Percentiles rank a stretch among this genome's conserved stretches.
phyloP scores from a whole-genome alignment of 2,113 vertebrate genomes.

The Nothobranchius kuhntae region DNA sequence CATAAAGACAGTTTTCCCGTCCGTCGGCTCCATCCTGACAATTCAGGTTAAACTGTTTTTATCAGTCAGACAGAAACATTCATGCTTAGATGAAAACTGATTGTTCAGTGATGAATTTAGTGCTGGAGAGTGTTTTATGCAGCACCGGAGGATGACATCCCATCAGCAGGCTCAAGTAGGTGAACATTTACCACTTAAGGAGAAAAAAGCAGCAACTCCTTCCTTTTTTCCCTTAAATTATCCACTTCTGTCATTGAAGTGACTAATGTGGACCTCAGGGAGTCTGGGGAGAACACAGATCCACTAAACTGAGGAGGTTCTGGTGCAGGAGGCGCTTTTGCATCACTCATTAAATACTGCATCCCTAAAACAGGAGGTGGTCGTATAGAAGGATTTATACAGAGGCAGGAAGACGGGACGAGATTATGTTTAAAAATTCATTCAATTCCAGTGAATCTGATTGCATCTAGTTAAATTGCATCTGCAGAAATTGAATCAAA shows the following conservation, averaged over 20 bases:
- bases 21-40: constrained; percentile 1
- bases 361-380: constrained; percentile 26
- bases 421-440: constrained; percentile 67
- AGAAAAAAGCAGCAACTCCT: constrained; percentile 29
- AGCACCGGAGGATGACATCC: neutral
- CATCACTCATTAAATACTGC: constrained; percentile 30
- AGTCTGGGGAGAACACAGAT: constrained; percentile 40
- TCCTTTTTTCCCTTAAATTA: constrained; percentile 42
- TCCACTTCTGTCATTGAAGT: constrained; percentile 58
- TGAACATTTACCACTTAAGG: constrained; percentile 12
- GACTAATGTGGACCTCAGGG: constrained; percentile 61
- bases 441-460: constrained; percentile 66
- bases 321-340: constrained; percentile 23
- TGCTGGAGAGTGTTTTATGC: constrained; percentile 4
- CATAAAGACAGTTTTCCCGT: neutral
- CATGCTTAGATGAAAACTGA: neutral
- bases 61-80: constrained; percentile 24
- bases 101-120: constrained; percentile 27
- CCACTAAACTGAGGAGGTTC: constrained; percentile 14
- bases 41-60: constrained; percentile 36
- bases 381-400: constrained; percentile 36
- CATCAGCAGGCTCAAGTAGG: constrained; percentile 6
- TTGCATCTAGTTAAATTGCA: constrained; percentile 68
- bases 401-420: constrained; percentile 12
- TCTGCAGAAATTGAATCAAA: constrained; percentile 62